A percentile compares a stretch with the other conserved stretches of the same genome.
These are phyloP conservation scores for Octonoba sinensis DNA, from an alignment of 2,888 invertebrate species.

Conservation along the genomic window DNA sequence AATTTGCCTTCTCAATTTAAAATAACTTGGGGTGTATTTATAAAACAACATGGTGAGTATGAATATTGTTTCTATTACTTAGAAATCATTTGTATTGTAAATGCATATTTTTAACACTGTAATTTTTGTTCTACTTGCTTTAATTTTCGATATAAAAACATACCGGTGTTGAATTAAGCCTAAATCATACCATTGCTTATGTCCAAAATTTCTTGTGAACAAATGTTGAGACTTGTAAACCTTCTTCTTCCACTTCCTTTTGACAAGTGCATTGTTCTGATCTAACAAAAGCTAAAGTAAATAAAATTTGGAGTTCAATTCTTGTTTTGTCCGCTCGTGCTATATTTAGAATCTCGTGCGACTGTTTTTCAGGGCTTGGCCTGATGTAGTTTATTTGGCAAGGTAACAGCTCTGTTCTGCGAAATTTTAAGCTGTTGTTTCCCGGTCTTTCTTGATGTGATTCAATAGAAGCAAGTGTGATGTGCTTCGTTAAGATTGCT, in stretches of 20 bases:
- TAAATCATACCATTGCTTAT: slow-evolving; percentile 45
- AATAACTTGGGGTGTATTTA: slow-evolving; percentile 61
- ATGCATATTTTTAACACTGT: too few species aligned
- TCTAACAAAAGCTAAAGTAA: slow-evolving; percentile 54
- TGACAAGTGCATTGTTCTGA: slow-evolving; percentile 24
- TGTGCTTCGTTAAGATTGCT: slow-evolving; percentile 11
- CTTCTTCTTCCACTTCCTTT: slow-evolving; percentile 6
- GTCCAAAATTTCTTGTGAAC: slow-evolving; percentile 17
- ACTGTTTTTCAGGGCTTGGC: slow-evolving; percentile 59
- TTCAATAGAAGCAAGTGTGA: slow-evolving; percentile 15
- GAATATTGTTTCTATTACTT: slow-evolving; percentile 18
- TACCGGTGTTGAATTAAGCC: slow-evolving; percentile 58
- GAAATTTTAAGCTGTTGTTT: slow-evolving; percentile 39
- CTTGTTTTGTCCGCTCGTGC: slow-evolving; percentile 48
- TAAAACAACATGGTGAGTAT: slow-evolving; percentile 58
- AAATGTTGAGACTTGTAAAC: neutral
- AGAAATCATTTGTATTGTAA: slow-evolving; percentile 2
- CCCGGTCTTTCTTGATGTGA: slow-evolving; percentile 33
- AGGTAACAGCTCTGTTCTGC: slow-evolving; percentile 27
- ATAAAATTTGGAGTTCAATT: slow-evolving; percentile 54
- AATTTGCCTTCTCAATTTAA: slow-evolving; percentile 57
- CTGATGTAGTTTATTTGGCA: slow-evolving; percentile 42
- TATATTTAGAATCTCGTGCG: slow-evolving; percentile 55
- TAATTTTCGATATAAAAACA: too few species aligned
- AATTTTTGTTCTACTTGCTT: too few species aligned